phyloP scores from a whole-genome alignment of 1,140 invertebrate species.

The Akabosia matsudoensis region DNA sequence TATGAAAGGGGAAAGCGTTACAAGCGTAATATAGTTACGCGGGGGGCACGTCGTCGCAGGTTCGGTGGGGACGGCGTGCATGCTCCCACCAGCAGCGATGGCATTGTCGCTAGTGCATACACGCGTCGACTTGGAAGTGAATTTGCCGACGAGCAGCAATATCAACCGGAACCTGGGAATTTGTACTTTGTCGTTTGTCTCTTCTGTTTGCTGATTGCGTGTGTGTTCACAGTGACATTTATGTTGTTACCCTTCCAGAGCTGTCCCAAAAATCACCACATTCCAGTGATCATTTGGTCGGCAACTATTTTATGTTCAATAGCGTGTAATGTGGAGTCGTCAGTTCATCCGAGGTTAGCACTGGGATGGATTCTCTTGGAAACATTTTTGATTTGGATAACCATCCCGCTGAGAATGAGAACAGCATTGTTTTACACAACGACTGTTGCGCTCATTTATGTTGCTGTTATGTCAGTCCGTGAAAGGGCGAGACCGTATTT shows the following conservation, averaged over 20 bases:
- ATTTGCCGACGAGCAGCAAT: neutral
- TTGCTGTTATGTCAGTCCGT: conserved; percentile 57
- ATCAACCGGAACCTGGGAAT: neutral
- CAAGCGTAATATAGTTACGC: neutral
- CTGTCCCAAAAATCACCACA: conserved; percentile 40
- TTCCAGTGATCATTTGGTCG: conserved; percentile 44
- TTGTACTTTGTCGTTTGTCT: neutral
- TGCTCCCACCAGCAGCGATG: neutral
- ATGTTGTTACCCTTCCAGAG: conserved; percentile 37
- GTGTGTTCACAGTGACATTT: conserved; percentile 30
- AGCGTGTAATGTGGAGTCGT: conserved; percentile 51
- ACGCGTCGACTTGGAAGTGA: neutral
- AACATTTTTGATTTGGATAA: conserved; percentile 79
- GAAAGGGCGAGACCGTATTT: conserved; percentile 51
- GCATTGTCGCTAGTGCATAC: neutral
- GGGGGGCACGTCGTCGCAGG: neutral
- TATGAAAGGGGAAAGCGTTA: too few relatives aligned
- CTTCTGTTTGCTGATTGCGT: conserved; percentile 28
- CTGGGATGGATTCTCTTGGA: conserved; percentile 77
- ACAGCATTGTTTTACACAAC: conserved; percentile 57
- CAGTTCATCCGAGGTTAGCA: conserved; percentile 56
- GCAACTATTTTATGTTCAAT: conserved; percentile 37
- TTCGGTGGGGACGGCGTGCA: neutral
- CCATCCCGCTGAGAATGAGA: conserved; percentile 68
- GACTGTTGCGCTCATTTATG: conserved; percentile 59